phyloP scores from a whole-genome alignment of 2,113 vertebrate species.

The Rhadina sibilatrix region DNA sequence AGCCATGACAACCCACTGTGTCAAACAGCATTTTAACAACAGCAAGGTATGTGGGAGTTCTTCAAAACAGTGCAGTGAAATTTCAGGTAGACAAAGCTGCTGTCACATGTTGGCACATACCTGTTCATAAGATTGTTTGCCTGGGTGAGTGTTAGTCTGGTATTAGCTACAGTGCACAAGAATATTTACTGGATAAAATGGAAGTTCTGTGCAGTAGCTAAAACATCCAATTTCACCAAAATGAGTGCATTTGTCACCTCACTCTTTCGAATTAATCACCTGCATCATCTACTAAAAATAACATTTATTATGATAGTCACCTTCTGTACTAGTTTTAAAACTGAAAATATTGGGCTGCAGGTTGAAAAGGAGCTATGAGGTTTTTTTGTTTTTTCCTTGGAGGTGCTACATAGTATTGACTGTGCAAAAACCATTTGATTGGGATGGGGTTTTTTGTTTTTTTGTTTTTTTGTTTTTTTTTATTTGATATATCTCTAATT shows the following conservation, averaged over 20 bases:
- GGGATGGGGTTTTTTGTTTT: not conserved
- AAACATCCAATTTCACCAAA: not conserved
- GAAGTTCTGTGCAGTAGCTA: not conserved
- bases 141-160: not conserved
- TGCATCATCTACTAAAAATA: not conserved
- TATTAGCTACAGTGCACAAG: not conserved
- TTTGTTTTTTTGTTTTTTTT: not conserved
- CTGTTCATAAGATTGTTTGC: not conserved
- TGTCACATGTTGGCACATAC: fast-evolving
- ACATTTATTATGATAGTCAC: not conserved
- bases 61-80: not conserved
- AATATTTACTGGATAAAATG: not conserved
- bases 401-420: not conserved
- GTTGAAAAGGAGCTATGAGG: not conserved
- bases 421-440: not conserved
- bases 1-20: fast-evolving
- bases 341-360: not conserved
- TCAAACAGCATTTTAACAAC: not conserved
- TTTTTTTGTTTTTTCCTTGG: too few species aligned
- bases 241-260: not conserved
- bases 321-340: not conserved
- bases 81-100: not conserved
- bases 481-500: not conserved
- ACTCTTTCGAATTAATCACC: not conserved
- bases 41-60: fast-evolving